A percentile compares a stretch with the other conserved stretches of the same genome.
Conservation (phyloP, 2,888 invertebrate species). For the Nowickia ferox region DNA sequence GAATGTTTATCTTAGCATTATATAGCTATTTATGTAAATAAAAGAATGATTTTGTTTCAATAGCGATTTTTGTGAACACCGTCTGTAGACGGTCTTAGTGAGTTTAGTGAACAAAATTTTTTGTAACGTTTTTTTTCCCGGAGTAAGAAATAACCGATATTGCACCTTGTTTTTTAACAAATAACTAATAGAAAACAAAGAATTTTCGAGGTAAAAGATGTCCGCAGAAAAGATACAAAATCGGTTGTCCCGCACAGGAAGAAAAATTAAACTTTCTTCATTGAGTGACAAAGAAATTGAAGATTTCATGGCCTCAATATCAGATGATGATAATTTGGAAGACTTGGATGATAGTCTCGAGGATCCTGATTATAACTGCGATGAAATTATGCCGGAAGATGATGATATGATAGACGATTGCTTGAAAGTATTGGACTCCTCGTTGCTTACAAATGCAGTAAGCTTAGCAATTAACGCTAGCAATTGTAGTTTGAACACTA, state of each 20-base stretch:
- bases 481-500: no score
- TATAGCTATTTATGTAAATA: background rate
- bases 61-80: constrained; percentile 4
- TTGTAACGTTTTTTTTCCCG: background rate
- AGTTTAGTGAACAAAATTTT: background rate
- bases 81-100: constrained; percentile 22
- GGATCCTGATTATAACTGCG: background rate
- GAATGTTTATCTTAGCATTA: no score
- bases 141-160: background rate
- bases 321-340: constrained; percentile 10
- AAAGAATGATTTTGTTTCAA: background rate
- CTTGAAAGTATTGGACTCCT: background rate
- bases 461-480: no score
- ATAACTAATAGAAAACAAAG: background rate
- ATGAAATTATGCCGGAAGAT: background rate
- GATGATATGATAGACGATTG: background rate
- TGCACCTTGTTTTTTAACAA: background rate
- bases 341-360: background rate
- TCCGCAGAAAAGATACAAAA: background rate
- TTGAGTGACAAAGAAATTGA: background rate
- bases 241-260: background rate
- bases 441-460: background rate
- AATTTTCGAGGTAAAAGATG: background rate
- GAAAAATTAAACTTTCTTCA: background rate
- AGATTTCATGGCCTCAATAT: background rate